Base-by-base conservation (phyloP, 2,113 vertebrate genomes). In the Forbesichthys papilliferus region DNA sequence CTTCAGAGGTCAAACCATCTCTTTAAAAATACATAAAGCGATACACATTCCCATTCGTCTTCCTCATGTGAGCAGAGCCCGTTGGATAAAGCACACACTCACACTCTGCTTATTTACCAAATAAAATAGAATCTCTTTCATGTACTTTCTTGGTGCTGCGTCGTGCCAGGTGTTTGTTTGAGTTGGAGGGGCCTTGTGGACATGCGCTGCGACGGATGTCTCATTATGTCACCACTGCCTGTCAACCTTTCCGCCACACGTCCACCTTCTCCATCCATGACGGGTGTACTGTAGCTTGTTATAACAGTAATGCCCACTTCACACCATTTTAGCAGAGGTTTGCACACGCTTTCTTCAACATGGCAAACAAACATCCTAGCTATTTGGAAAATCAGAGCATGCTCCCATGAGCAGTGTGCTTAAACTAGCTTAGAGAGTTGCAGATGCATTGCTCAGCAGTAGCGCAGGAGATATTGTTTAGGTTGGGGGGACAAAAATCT, bases 131-230 rank as follows among this genome's bases (percentile, higher is more conserved):
- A 77, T 75, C 64, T 78, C 78, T 74, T 59, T 73, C 34, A 54
- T 61, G 64, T 85, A 78, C 76, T 82, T 74, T 36, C 67, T 3
- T n/a, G 61, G 58, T 3, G 3, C 14, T 4, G 16, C 68, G 68
- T 71, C 46, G 60, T 79, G 84, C 81, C 79, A 87, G 72, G 64
- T 33, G 49, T 73, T 78, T 88, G 79, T 84, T 90, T 79, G 69
- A 66, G 53, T 79, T 85, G 85, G 85, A 74, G n/a, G 16, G 14
- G 54, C 49, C 62, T n/a, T 57, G 1, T 1, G 57, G 74, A 46
- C 11, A 11, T 78, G 73, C 46, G 10, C 54, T 66, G 51, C n/a
- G 76, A 64, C 66, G 56, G 74, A 87, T 78, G 72, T 47, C 48
- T 13, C 11, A 73, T 73, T 57, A 68, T 75, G 64, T 75, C 64